A percentile compares a stretch with the other conserved stretches of the same genome.
Evolutionary conservation across 2,797 vertebrate species (phyloP).

Genomic region (Enteromius anoplus): DNA sequence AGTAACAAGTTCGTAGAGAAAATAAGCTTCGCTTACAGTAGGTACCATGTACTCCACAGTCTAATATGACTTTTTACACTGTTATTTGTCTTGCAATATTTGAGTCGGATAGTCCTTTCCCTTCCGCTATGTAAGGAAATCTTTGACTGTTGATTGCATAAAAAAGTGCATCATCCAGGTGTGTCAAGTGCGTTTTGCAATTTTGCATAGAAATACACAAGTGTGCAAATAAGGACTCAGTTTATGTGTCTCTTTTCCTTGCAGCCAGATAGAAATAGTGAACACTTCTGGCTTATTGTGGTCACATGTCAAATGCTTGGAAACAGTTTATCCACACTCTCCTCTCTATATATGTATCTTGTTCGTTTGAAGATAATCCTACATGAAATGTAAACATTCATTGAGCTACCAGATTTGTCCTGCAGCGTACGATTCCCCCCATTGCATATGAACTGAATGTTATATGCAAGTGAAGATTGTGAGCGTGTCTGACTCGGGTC

Average conservation of each 20-base stretch:
- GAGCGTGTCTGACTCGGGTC: not conserved
- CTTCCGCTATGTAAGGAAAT: not conserved
- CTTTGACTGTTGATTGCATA: not conserved
- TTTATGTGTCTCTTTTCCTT: not conserved
- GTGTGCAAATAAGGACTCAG: not conserved
- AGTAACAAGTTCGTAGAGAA: not conserved
- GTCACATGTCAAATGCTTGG: not conserved
- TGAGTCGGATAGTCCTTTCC: not conserved
- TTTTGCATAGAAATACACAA: not conserved
- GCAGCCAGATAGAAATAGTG: not conserved
- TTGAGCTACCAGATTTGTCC: not conserved
- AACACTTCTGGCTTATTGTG: not conserved
- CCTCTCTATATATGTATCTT: not conserved
- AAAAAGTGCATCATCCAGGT: not conserved
- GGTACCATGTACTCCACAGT: not conserved
- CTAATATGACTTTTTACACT: not conserved
- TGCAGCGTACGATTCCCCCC: not conserved
- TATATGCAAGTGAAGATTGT: slow-evolving; percentile 8
- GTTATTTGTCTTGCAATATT: not conserved
- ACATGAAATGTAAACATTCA: not conserved
- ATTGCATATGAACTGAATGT: slow-evolving; percentile 5
- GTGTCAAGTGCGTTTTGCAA: not conserved
- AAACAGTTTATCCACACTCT: not conserved
- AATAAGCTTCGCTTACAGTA: not conserved
- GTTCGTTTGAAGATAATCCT: not conserved